phyloP scores from a whole-genome alignment of 2,113 vertebrate genomes.

The Rhinolophus sinicus region DNA sequence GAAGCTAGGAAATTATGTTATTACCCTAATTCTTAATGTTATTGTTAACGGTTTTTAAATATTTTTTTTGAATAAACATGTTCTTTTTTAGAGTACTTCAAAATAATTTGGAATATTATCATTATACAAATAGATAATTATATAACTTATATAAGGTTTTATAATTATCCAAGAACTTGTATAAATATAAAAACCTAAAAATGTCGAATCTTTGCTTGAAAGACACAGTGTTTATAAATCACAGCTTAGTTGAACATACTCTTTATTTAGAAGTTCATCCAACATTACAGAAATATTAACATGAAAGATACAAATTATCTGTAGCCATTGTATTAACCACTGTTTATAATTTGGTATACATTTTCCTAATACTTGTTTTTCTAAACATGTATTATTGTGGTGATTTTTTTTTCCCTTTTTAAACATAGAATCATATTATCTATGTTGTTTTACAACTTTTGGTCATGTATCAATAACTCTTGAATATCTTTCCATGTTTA shows the following conservation, averaged over 20 bases:
- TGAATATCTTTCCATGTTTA: background rate
- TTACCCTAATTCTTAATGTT: conserved; percentile 5
- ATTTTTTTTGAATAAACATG: background rate
- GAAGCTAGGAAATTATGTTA: background rate
- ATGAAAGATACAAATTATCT: background rate
- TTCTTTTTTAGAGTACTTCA: background rate
- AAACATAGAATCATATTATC: background rate
- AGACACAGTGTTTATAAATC: conserved; percentile 6
- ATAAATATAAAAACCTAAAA: background rate
- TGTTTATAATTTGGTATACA: background rate
- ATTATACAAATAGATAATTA: background rate
- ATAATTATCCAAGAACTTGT: background rate
- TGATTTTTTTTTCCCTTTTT: background rate
- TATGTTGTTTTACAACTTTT: background rate
- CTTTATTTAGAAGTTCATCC: background rate
- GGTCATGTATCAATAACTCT: background rate
- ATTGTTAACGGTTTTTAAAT: conserved; percentile 24
- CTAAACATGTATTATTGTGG: background rate
- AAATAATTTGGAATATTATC: background rate
- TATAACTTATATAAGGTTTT: background rate
- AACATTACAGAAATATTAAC: background rate
- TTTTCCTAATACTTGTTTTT: background rate
- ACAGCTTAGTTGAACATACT: background rate
- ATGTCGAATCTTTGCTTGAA: background rate
- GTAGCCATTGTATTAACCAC: background rate